Base-by-base conservation (phyloP, 2,797 vertebrate species). In the Myotis findleyi region DNA sequence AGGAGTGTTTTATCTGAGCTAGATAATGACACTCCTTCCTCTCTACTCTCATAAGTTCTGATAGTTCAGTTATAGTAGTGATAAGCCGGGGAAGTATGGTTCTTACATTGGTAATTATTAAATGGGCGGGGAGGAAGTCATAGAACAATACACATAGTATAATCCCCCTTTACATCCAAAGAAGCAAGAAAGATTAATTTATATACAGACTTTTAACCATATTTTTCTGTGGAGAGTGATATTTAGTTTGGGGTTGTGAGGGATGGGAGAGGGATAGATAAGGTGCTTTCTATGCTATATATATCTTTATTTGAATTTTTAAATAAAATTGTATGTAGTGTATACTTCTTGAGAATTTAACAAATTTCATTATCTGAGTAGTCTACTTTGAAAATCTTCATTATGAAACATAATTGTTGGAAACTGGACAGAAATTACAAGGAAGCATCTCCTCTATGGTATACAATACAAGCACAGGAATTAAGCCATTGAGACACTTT, bases 331-430 rank as follows among this genome's bases (percentile, higher is more conserved):
- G 68, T 71, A 64, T 55, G 14, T 93, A 18, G 14, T 93, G 14
- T 79, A 77, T 71, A 57, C 81, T 6, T 85, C 53, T 93, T 55
- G 81, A 77, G 49, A 90, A 21, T 57, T 92, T 47, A 89, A 36
- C 11, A 80, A 1, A 71, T 62, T 57, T 86, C 27, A n/a, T 23
- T 57, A 7, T 86, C 57, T 79, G 9, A 64, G 36, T 25, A 49
- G 27, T 95, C 23, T 94, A 53, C 79, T 95, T 81, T 66, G 55
- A 81, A 73, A 69, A 59, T 96, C 30, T 82, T 79, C 21, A 84
- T 82, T 3, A 3, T 55, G 81, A 33, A 75, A 72, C 82, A 27
- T 62, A 79, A 30, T 91, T 89, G 27, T 53, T 92, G 87, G 82
- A 92, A 92, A 53, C 17, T 27, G 38, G 62, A 36, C 77, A 87